These are phyloP conservation scores for Ptychoptera albimana DNA, from an alignment of 2,888 invertebrate species.

Conservation along the genomic window DNA sequence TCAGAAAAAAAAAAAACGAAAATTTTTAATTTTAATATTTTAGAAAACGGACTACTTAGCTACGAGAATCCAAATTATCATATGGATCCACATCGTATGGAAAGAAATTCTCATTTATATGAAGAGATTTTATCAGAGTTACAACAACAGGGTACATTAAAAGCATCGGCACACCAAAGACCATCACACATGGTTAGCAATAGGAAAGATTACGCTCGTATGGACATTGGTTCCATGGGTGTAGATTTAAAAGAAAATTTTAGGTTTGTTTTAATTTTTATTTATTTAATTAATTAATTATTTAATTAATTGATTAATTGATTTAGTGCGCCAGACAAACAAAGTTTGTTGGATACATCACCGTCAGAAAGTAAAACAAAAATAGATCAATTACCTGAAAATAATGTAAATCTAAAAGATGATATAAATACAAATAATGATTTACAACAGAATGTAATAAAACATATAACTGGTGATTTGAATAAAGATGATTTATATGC, in stretches of 20 bases:
- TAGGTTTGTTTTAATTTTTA: constrained; percentile 11
- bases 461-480: constrained; percentile 16
- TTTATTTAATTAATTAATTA: background rate
- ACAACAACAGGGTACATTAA: constrained; percentile 13
- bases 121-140: constrained; percentile 28
- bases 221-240: constrained; percentile 55
- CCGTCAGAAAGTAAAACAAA: constrained; percentile 16
- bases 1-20: constrained; percentile 4
- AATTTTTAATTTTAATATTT: background rate
- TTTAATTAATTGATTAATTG: background rate
- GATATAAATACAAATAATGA: constrained; percentile 9
- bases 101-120: constrained; percentile 55
- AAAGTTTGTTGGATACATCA: constrained; percentile 14
- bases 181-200: constrained; percentile 33
- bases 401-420: constrained; percentile 7
- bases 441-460: constrained; percentile 7
- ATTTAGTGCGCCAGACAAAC: constrained; percentile 15
- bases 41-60: constrained; percentile 80
- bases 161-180: constrained; percentile 26
- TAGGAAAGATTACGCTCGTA: constrained; percentile 46
- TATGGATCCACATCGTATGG: constrained; percentile 57
- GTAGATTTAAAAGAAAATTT: constrained; percentile 37
- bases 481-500: constrained; percentile 16
- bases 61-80: constrained; percentile 89
- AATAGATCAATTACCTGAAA: constrained; percentile 14